Percentiles rank a stretch among this genome's conserved stretches.
phyloP scores from a whole-genome alignment of 2,888 invertebrate genomes.

The Drosophila mercatorum region DNA sequence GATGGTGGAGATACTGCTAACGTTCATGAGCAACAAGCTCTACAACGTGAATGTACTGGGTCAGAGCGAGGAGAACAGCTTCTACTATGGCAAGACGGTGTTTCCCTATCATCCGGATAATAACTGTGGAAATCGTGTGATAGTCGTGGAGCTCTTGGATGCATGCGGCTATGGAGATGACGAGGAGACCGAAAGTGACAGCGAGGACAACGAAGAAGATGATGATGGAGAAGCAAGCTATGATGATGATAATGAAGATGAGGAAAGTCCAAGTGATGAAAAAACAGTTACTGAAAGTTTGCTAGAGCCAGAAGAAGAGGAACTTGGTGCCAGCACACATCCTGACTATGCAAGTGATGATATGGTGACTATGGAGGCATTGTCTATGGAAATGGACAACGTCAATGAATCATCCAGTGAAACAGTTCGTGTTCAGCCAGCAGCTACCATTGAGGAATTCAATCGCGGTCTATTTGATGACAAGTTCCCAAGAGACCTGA shows the following conservation, averaged over 20 bases:
- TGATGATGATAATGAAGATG: not conserved
- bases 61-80: slow-evolving; percentile 70
- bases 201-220: not conserved
- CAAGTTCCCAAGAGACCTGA: slow-evolving; percentile 82
- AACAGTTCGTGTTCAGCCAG: slow-evolving; percentile 3
- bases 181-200: slow-evolving; percentile 30
- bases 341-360: not conserved
- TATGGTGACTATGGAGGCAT: not conserved
- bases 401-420: not conserved
- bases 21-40: slow-evolving; percentile 79
- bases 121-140: slow-evolving; percentile 81
- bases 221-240: slow-evolving; percentile 4
- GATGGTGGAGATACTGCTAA: slow-evolving; percentile 77
- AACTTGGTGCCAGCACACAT: too few species aligned
- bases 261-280: not conserved
- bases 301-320: not conserved
- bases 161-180: slow-evolving; percentile 69
- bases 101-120: slow-evolving; percentile 83
- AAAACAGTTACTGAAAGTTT: not conserved
- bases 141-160: slow-evolving; percentile 76
- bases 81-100: slow-evolving; percentile 74
- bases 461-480: slow-evolving; percentile 70
- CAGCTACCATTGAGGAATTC: slow-evolving; percentile 59
- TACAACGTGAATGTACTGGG: slow-evolving; percentile 83
- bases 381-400: too few species aligned